These are phyloP conservation scores for Andrena praecox DNA, from an alignment of 2,888 invertebrate genomes.

Conservation along the genomic window DNA sequence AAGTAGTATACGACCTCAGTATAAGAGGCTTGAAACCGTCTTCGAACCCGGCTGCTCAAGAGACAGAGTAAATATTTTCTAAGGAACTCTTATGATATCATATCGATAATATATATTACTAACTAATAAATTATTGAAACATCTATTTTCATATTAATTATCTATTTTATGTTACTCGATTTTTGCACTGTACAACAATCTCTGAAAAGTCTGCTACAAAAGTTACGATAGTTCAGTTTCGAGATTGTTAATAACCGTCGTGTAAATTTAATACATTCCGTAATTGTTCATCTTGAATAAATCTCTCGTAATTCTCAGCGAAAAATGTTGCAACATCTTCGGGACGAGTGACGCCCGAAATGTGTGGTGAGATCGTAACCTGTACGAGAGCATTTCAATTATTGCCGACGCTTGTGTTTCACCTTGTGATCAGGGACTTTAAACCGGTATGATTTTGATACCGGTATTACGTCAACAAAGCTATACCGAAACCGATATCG, in stretches of 20 bases:
- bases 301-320: conserved; percentile 84
- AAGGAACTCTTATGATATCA: conserved; percentile 12
- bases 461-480: too few relatives aligned
- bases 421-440: too few relatives aligned
- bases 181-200: conserved; percentile 1
- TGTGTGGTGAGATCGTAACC: conserved; percentile 85
- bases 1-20: conserved; percentile 95
- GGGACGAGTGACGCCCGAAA: conserved; percentile 83
- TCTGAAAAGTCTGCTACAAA: background rate
- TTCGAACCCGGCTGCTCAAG: conserved; percentile 43
- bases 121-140: conserved; percentile 23
- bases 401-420: background rate
- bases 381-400: conserved; percentile 65
- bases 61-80: conserved; percentile 55
- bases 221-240: background rate
- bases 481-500: too few relatives aligned
- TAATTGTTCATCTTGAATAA: conserved; percentile 80
- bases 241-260: conserved; percentile 84
- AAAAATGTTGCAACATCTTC: conserved; percentile 85
- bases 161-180: background rate
- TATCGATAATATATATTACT: conserved; percentile 27
- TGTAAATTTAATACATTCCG: conserved; percentile 82
- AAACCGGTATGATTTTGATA: too few relatives aligned
- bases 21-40: conserved; percentile 90
- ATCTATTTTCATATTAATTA: conserved; percentile 32